phyloP scores from a whole-genome alignment of 2,888 invertebrate genomes.

The Dasypogon diadema region DNA sequence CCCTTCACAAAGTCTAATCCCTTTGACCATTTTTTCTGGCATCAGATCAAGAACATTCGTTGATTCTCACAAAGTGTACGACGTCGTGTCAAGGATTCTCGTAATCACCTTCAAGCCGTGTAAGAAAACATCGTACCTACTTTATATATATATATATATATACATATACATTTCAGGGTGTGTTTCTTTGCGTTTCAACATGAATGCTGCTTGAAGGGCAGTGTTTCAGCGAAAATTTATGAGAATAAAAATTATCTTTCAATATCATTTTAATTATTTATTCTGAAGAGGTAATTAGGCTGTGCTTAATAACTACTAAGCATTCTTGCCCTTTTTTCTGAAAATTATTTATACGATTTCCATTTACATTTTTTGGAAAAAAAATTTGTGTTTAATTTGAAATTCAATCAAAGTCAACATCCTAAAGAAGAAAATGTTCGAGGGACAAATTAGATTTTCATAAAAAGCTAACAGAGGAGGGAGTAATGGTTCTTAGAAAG shows the following conservation, averaged over 20 bases:
- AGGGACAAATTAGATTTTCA: slow-evolving; percentile 21
- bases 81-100: slow-evolving; percentile 27
- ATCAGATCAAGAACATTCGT: slow-evolving; percentile 36
- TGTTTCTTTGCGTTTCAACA: background rate
- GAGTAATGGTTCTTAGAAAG: background rate
- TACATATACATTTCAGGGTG: background rate
- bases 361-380: background rate
- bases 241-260: too few species aligned
- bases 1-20: slow-evolving; percentile 40
- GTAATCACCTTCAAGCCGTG: background rate
- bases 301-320: too few species aligned
- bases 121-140: background rate
- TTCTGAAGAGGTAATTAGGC: too few species aligned
- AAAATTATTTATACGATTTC: too few species aligned
- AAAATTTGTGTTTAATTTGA: background rate
- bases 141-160: background rate
- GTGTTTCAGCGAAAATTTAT: too few species aligned
- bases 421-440: background rate
- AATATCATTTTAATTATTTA: too few species aligned
- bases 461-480: slow-evolving; percentile 9
- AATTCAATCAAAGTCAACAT: slow-evolving; percentile 3
- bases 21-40: slow-evolving; percentile 43
- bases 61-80: slow-evolving; percentile 32
- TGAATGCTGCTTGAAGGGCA: background rate
- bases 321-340: too few species aligned